A percentile compares a stretch with the other conserved stretches of the same genome.
phyloP scores from a whole-genome alignment of 2,113 vertebrate genomes.

The Esox niger region DNA sequence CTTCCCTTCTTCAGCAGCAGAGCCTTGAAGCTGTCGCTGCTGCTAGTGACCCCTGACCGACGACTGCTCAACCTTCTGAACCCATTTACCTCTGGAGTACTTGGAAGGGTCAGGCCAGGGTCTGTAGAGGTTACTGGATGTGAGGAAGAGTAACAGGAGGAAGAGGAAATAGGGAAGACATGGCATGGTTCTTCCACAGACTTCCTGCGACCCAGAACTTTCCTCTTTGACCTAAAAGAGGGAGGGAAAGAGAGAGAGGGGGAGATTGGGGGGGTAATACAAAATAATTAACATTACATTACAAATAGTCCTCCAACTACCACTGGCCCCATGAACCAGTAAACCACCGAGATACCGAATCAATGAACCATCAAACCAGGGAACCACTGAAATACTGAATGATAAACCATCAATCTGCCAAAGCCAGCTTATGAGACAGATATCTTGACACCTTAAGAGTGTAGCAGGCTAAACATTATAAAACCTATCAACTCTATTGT shows the following conservation, averaged over 20 bases:
- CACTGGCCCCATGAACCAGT: conserved; percentile 55
- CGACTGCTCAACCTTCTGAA: not conserved
- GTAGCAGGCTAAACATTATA: too few relatives aligned
- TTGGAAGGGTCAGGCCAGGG: not conserved
- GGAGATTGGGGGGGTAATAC: not conserved
- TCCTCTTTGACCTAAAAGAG: conserved; percentile 3
- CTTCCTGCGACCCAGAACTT: conserved; percentile 2
- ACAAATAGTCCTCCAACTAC: conserved; percentile 18
- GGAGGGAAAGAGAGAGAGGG: not conserved
- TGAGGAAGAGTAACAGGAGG: not conserved
- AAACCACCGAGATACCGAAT: too few relatives aligned
- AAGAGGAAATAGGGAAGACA: not conserved
- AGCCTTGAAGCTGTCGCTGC: conserved; percentile 73
- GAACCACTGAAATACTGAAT: too few relatives aligned
- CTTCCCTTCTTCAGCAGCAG: conserved; percentile 89
- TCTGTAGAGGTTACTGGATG: not conserved
- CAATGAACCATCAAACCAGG: too few relatives aligned
- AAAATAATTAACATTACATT: not conserved
- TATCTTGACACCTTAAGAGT: too few relatives aligned
- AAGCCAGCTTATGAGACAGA: too few relatives aligned
- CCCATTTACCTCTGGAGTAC: not conserved
- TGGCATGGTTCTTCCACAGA: not conserved
- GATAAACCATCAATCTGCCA: too few relatives aligned
- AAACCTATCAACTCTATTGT: too few relatives aligned
- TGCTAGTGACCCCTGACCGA: not conserved